A percentile compares a stretch with the other conserved stretches of the same genome.
Conservation (phyloP, 2,797 vertebrate species). For the Chelon labrosus region DNA sequence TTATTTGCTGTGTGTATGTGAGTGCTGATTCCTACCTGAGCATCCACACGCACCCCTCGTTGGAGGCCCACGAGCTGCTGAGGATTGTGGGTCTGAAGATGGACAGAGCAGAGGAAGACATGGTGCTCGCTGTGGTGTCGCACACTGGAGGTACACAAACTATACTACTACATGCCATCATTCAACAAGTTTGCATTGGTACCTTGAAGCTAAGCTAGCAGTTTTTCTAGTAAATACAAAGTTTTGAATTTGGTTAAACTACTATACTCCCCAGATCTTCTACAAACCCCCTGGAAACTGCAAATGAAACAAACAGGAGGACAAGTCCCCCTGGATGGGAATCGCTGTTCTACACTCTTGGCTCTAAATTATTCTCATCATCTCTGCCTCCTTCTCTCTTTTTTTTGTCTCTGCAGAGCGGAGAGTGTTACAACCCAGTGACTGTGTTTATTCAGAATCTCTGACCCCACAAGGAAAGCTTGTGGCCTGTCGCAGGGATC, state of each 20-base stretch:
- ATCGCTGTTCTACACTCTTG: constrained; percentile 5
- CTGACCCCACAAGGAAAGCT: constrained; percentile 90
- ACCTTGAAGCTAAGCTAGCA: not conserved
- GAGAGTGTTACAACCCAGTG: constrained; percentile 89
- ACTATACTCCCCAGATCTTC: not conserved
- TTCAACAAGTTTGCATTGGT: not conserved
- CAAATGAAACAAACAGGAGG: not conserved
- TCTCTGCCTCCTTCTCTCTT: constrained; percentile 21
- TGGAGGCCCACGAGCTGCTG: constrained; percentile 92
- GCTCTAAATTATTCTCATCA: constrained; percentile 3
- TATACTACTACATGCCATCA: not conserved
- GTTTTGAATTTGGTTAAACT: not conserved
- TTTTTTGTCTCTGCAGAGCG: constrained; percentile 86
- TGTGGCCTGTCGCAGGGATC: constrained; percentile 91
- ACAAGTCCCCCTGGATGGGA: not conserved
- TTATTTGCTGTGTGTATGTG: constrained; percentile 93
- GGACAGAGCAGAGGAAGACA: constrained; percentile 90
- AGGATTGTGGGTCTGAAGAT: constrained; percentile 91
- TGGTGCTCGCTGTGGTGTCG: constrained; percentile 87
- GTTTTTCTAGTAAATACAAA: too few species aligned
- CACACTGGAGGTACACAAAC: constrained; percentile 88
- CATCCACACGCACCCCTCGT: constrained; percentile 89
- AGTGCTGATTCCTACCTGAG: constrained; percentile 96
- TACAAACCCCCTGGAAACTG: not conserved
- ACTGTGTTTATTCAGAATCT: constrained; percentile 92